phyloP scores from a whole-genome alignment of 2,113 vertebrate genomes.

The Leucosticte australis region DNA sequence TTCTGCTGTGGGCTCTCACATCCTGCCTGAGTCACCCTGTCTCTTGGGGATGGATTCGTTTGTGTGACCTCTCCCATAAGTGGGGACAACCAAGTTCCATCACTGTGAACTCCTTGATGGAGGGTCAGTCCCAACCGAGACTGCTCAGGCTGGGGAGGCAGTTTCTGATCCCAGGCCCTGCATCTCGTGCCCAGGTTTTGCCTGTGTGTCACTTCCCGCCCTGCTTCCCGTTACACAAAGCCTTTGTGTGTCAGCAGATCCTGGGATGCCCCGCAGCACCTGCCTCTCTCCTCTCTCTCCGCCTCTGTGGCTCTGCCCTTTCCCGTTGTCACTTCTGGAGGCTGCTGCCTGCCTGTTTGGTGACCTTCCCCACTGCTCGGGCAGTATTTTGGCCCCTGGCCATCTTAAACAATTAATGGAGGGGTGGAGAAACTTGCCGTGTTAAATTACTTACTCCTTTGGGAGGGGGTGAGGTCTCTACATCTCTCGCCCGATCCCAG shows the following conservation, averaged over 20 bases:
- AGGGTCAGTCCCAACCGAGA: neutral
- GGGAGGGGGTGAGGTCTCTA: constrained; percentile 42
- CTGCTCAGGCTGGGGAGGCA: neutral
- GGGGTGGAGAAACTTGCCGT: constrained; percentile 62
- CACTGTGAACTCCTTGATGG: neutral
- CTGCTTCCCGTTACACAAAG: constrained; percentile 6
- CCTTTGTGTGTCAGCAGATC: constrained; percentile 9
- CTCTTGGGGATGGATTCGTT: neutral
- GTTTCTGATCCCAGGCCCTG: neutral
- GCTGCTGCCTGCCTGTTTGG: constrained; percentile 3
- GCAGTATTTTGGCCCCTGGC: constrained; percentile 51
- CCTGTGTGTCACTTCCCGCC: neutral
- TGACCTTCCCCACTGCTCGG: constrained; percentile 41
- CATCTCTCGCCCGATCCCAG: neutral
- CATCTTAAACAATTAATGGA: constrained; percentile 64
- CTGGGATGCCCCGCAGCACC: constrained; percentile 35
- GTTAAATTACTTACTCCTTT: constrained; percentile 63
- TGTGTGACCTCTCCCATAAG: neutral
- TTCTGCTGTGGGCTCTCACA: neutral
- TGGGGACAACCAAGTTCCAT: neutral
- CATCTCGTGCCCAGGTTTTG: neutral
- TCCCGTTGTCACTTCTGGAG: constrained; percentile 40
- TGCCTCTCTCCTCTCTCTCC: constrained; percentile 24
- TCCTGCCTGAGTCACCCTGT: neutral
- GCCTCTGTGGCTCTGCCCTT: constrained; percentile 35